These are phyloP conservation scores for Takifugu rubripes DNA, from an alignment of 2,797 vertebrate genomes.

Conservation along the genomic window DNA sequence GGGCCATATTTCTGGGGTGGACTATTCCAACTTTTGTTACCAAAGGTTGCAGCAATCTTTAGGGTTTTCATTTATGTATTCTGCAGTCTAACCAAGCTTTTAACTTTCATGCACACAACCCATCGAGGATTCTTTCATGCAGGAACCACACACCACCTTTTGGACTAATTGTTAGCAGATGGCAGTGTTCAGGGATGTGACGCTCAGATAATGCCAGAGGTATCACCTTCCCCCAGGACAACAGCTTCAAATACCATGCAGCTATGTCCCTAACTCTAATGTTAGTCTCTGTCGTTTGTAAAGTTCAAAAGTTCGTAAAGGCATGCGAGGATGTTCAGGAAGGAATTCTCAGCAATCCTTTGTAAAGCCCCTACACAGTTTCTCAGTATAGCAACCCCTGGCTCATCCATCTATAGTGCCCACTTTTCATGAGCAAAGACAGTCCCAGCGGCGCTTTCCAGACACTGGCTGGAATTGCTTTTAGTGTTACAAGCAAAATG, in stretches of 20 bases:
- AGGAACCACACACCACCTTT: background rate
- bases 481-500: slow-evolving; percentile 44
- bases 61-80: slow-evolving; percentile 3
- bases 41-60: background rate
- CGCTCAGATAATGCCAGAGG: slow-evolving; percentile 15
- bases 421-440: slow-evolving; percentile 14
- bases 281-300: background rate
- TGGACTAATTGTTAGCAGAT: background rate
- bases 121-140: background rate
- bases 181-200: slow-evolving; percentile 3
- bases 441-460: slow-evolving; percentile 26
- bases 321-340: slow-evolving; percentile 17
- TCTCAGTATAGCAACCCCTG: slow-evolving; percentile 22
- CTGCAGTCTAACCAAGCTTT: slow-evolving; percentile 2
- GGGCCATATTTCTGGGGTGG: slow-evolving; percentile 13
- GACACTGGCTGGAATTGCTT: slow-evolving; percentile 33
- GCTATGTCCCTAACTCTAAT: slow-evolving; percentile 28
- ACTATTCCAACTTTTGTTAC: slow-evolving; percentile 13
- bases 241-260: slow-evolving; percentile 31
- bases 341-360: slow-evolving; percentile 27
- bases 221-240: slow-evolving; percentile 21
- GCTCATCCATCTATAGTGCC: slow-evolving; percentile 24
- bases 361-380: slow-evolving; percentile 28
- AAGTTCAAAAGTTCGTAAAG: slow-evolving; percentile 22
- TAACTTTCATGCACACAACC: slow-evolving; percentile 4